Percentiles rank a stretch among this genome's conserved stretches.
Evolutionary conservation across 2,888 invertebrate species (phyloP).

Genomic region (Esperia sulphurella): DNA sequence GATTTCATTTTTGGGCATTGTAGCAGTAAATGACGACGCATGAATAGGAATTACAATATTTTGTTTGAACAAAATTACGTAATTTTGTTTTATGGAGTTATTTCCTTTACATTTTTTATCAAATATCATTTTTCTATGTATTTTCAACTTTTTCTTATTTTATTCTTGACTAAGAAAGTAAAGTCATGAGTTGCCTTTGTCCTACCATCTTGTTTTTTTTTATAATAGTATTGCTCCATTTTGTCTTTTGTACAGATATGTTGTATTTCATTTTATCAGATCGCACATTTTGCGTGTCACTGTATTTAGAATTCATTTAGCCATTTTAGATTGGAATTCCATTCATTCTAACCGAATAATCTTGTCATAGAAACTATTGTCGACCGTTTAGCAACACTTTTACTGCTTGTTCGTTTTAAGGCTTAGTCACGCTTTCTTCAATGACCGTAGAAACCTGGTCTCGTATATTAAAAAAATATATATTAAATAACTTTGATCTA

Average conservation of each 20-base stretch:
- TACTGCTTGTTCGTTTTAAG: conserved; percentile 31
- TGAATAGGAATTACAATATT: background rate
- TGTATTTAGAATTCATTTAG: background rate
- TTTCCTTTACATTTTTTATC: background rate
- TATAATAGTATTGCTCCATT: too few species aligned
- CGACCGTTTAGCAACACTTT: conserved; percentile 45
- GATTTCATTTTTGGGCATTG: background rate
- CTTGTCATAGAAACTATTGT: conserved; percentile 10
- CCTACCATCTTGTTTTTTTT: too few species aligned
- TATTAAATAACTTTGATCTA: too few species aligned
- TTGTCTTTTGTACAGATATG: too few species aligned
- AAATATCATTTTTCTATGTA: too few species aligned
- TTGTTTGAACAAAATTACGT: too few species aligned
- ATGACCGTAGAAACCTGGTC: background rate
- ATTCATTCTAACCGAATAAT: conserved; percentile 1
- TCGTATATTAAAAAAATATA: background rate
- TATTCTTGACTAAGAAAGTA: background rate
- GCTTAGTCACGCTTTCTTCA: conserved; percentile 55
- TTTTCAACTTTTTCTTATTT: too few species aligned
- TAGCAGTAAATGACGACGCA: background rate
- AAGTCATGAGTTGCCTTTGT: too few species aligned
- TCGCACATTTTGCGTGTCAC: conserved; percentile 1
- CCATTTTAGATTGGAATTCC: conserved; percentile 1
- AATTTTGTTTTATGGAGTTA: background rate
- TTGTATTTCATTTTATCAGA: too few species aligned